Conservation (phyloP, 1,140 invertebrate genomes). For the Neomicropteryx cornuta region DNA sequence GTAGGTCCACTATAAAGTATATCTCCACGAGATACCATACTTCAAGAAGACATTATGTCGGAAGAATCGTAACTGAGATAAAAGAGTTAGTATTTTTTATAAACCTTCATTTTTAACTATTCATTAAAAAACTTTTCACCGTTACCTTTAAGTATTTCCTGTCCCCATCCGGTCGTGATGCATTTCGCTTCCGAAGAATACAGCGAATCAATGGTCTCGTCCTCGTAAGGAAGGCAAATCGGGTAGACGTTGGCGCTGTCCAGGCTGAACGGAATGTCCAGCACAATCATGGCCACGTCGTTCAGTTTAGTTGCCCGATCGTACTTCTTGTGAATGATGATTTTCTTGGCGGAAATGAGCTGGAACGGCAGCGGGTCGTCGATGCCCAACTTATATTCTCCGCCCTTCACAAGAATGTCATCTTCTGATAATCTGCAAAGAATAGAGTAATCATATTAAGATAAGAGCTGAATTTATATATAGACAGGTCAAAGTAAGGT, state of each 20-base stretch:
- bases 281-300: conserved; percentile 61
- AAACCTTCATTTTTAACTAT: too few relatives aligned
- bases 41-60: too few relatives aligned
- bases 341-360: conserved; percentile 54
- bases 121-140: too few relatives aligned
- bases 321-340: conserved; percentile 59
- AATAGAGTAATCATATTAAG: too few relatives aligned
- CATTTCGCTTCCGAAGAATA: conserved; percentile 47
- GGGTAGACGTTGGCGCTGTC: conserved; percentile 61
- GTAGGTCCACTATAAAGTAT: too few relatives aligned
- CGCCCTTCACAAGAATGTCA: conserved; percentile 66
- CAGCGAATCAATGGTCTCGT: conserved; percentile 29
- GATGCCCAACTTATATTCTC: conserved; percentile 76
- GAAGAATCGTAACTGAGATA: too few relatives aligned
- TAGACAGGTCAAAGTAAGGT: too few relatives aligned
- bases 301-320: conserved; percentile 46
- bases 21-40: too few relatives aligned
- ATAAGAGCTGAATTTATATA: too few relatives aligned
- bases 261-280: conserved; percentile 49
- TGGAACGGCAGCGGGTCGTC: conserved; percentile 69
- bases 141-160: conserved; percentile 64
- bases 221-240: conserved; percentile 54
- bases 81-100: too few relatives aligned
- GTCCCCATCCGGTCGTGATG: conserved; percentile 73
- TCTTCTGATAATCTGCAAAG: conserved; percentile 44